Evolutionary conservation across 2,888 invertebrate species (phyloP).

Genomic region (Pristionchus japonicus): DNA sequence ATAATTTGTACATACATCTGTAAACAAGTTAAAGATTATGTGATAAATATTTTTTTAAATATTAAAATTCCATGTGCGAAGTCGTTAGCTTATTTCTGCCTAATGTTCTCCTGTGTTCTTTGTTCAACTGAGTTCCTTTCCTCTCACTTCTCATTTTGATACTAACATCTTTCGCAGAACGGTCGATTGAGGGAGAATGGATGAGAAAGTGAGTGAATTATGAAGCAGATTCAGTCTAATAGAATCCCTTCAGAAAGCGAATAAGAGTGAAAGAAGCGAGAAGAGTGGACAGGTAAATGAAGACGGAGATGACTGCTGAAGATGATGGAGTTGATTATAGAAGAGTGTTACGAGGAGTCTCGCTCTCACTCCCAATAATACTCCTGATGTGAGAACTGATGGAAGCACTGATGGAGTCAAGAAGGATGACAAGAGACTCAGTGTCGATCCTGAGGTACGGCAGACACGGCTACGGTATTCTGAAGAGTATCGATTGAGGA

Average conservation of each 20-base stretch:
- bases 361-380: not conserved
- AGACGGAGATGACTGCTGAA: not conserved
- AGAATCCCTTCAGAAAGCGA: not conserved
- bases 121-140: not conserved
- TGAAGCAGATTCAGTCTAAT: not conserved
- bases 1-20: slow-evolving; percentile 7
- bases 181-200: not conserved
- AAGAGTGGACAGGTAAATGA: not conserved
- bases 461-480: too few species aligned
- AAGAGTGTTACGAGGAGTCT: not conserved
- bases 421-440: slow-evolving; percentile 30
- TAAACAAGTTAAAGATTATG: not conserved
- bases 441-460: too few species aligned
- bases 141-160: not conserved
- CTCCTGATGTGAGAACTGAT: not conserved
- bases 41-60: too few species aligned
- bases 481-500: too few species aligned
- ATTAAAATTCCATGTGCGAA: not conserved
- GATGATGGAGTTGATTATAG: not conserved
- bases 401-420: not conserved
- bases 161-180: not conserved
- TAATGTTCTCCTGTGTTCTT: not conserved
- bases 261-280: not conserved
- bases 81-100: not conserved
- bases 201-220: not conserved